A percentile compares a stretch with the other conserved stretches of the same genome.
Evolutionary conservation across 2,113 vertebrate genomes (phyloP).

Genomic region (Pangasianodon gigas): DNA sequence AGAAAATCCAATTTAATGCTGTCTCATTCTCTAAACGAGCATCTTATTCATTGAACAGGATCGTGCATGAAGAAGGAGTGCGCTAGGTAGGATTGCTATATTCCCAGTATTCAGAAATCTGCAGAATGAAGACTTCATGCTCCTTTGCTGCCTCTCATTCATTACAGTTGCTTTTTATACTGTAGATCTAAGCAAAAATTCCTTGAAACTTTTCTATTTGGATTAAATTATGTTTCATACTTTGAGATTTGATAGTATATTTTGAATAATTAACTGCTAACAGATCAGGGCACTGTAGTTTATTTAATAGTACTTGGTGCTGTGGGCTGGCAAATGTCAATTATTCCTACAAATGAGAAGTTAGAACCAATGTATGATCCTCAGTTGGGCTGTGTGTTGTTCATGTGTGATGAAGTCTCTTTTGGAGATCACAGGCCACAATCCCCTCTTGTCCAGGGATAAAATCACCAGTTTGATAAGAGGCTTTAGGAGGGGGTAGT

Average conservation of each 20-base stretch:
- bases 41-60: constrained; percentile 70
- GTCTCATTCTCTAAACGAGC: constrained; percentile 74
- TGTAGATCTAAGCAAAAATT: background rate
- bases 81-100: constrained; percentile 60
- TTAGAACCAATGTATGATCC: background rate
- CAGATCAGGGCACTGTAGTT: background rate
- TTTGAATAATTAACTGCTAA: background rate
- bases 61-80: constrained; percentile 52
- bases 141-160: background rate
- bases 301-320: background rate
- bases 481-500: background rate
- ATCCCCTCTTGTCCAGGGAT: background rate
- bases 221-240: background rate
- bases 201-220: background rate
- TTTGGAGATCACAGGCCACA: background rate
- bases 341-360: background rate
- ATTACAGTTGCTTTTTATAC: constrained; percentile 8
- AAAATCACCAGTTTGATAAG: background rate
- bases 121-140: constrained; percentile 51
- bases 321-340: background rate
- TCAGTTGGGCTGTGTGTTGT: background rate
- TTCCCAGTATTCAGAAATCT: constrained; percentile 56
- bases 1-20: constrained; percentile 75
- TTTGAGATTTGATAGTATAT: background rate
- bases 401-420: background rate